Percentiles rank a stretch among this genome's conserved stretches.
phyloP scores from a whole-genome alignment of 2,888 invertebrate species.

The Dascillus cervinus region DNA sequence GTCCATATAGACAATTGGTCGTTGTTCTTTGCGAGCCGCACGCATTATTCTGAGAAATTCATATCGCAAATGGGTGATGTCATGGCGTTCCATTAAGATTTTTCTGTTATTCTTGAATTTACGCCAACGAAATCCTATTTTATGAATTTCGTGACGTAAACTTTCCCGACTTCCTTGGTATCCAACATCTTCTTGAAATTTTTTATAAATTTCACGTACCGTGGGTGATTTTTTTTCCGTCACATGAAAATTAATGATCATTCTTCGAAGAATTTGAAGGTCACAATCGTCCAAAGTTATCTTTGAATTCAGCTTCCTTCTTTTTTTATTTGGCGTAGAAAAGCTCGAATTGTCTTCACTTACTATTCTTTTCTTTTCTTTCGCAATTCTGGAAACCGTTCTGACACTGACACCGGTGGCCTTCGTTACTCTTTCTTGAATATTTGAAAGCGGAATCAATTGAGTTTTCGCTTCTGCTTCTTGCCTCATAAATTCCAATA shows the following conservation, averaged over 20 bases:
- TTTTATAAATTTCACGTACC: constrained; percentile 5
- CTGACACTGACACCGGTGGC: constrained; percentile 6
- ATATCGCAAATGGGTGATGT: constrained; percentile 6
- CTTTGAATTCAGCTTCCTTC: constrained; percentile 4
- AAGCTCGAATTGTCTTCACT: constrained; percentile 2
- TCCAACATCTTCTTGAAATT: constrained; percentile 7
- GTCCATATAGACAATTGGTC: constrained; percentile 16
- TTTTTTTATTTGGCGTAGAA: constrained; percentile 7
- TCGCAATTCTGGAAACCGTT: constrained; percentile 5
- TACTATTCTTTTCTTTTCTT: constrained; percentile 7
- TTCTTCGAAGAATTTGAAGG: constrained; percentile 7
- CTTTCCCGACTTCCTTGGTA: constrained; percentile 8
- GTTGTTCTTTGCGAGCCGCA: constrained; percentile 10
- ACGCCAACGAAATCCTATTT: constrained; percentile 11
- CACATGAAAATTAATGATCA: constrained; percentile 9
- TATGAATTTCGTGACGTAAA: constrained; percentile 5
- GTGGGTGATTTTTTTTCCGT: constrained; percentile 6
- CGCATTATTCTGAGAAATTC: constrained; percentile 9
- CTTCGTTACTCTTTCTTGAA: constrained; percentile 5
- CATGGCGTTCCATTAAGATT: constrained; percentile 10
- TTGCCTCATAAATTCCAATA: constrained; percentile 9
- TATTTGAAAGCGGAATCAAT: constrained; percentile 4
- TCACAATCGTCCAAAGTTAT: constrained; percentile 10
- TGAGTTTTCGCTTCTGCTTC: constrained; percentile 8
- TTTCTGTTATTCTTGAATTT: constrained; percentile 11